Conservation (phyloP, 2,113 vertebrate genomes). For the Uria lomvia region DNA sequence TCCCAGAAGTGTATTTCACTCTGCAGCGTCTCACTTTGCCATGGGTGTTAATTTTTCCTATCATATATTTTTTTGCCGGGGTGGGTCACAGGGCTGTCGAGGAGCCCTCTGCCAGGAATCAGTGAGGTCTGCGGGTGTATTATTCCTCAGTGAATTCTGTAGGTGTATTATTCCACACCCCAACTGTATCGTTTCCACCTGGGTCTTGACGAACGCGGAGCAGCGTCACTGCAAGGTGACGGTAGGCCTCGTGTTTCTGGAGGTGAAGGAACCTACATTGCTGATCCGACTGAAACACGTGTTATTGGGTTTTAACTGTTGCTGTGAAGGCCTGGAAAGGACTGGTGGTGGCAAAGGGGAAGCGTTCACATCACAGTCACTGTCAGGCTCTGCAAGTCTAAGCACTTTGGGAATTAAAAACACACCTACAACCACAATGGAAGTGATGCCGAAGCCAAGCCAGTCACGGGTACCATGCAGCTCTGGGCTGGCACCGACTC, state of each 20-base stretch:
- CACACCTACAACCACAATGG: neutral
- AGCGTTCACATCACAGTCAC: neutral
- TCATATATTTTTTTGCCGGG: neutral
- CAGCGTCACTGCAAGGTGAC: neutral
- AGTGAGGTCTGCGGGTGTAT: neutral
- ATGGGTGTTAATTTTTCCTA: neutral
- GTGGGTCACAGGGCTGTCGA: neutral
- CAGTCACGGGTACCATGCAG: neutral
- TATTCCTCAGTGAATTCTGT: neutral
- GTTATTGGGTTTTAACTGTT: neutral
- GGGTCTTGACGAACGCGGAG: neutral
- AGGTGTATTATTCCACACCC: neutral
- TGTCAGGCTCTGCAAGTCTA: neutral
- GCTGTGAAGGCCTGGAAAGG: neutral
- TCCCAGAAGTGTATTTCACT: neutral
- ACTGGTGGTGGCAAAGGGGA: neutral
- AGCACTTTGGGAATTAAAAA: neutral
- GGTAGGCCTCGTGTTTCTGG: neutral
- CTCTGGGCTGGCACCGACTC: neutral
- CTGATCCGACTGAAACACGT: rapidly evolving
- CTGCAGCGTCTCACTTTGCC: neutral
- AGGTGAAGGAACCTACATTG: neutral
- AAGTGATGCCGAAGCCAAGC: neutral
- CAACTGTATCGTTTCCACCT: neutral
- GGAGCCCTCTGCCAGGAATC: neutral